Evolutionary conservation across 2,113 vertebrate species (phyloP).

Genomic region (Mus pahari): DNA sequence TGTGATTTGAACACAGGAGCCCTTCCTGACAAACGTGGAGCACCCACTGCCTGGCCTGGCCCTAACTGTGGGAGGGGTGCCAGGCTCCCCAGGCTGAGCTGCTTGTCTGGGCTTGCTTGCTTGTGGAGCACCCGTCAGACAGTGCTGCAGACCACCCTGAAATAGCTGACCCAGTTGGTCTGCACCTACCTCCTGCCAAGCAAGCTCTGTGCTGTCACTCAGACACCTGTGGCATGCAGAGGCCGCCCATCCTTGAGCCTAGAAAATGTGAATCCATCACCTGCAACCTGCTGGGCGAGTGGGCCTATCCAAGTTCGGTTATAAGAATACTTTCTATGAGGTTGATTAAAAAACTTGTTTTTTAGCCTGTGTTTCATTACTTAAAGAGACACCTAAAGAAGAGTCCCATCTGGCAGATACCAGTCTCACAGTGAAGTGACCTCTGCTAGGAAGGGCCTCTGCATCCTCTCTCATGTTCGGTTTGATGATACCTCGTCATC

Average conservation of each 20-base stretch:
- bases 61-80: neutral
- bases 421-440: neutral
- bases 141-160: conserved; percentile 31
- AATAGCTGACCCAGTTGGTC: neutral
- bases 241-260: conserved; percentile 74
- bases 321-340: conserved; percentile 76
- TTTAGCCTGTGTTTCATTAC: conserved; percentile 42
- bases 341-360: conserved; percentile 69
- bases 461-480: neutral
- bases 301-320: conserved; percentile 71
- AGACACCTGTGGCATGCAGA: conserved; percentile 48
- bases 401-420: neutral
- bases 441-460: neutral
- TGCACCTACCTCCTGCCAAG: conserved; percentile 64
- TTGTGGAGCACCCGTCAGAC: neutral
- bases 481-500: no score
- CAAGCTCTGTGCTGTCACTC: conserved; percentile 19
- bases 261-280: conserved; percentile 81
- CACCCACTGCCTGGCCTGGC: neutral
- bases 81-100: neutral
- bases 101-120: neutral
- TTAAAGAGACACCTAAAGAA: neutral
- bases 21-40: conserved; percentile 22
- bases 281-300: conserved; percentile 69
- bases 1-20: conserved; percentile 22